Evolutionary conservation across 2,797 vertebrate genomes (phyloP).

Genomic region (Clarias laeviceps): DNA sequence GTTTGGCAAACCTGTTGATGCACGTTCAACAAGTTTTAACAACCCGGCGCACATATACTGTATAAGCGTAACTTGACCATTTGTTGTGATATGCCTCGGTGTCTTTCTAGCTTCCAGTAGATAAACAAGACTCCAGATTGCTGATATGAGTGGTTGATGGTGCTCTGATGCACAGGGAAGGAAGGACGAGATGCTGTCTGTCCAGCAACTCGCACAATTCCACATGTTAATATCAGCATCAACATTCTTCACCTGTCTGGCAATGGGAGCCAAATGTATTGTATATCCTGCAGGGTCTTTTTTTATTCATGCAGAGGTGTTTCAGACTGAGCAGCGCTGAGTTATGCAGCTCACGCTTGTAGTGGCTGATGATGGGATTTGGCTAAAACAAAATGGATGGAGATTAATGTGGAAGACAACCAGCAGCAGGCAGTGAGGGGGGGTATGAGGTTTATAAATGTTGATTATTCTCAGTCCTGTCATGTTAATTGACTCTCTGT

Average conservation of each 20-base stretch:
- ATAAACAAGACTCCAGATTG: slow-evolving; percentile 46
- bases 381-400: neutral
- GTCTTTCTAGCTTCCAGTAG: slow-evolving; percentile 28
- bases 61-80: slow-evolving; percentile 40
- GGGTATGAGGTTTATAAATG: slow-evolving; percentile 15
- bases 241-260: neutral
- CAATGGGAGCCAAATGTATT: slow-evolving; percentile 8
- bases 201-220: slow-evolving; percentile 1
- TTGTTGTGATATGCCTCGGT: slow-evolving; percentile 44
- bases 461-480: slow-evolving; percentile 6
- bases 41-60: neutral
- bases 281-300: neutral
- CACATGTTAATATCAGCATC: neutral
- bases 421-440: neutral
- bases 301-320: neutral
- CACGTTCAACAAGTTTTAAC: slow-evolving; percentile 44
- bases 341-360: neutral
- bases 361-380: neutral
- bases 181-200: slow-evolving; percentile 24
- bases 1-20: slow-evolving; percentile 32
- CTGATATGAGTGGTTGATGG: slow-evolving; percentile 30
- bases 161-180: slow-evolving; percentile 25
- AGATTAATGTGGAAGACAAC: neutral
- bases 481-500: neutral
- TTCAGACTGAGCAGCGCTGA: neutral